Evolutionary conservation across 2,888 invertebrate genomes (phyloP).

Genomic region (Lasioglossum vierecki): DNA sequence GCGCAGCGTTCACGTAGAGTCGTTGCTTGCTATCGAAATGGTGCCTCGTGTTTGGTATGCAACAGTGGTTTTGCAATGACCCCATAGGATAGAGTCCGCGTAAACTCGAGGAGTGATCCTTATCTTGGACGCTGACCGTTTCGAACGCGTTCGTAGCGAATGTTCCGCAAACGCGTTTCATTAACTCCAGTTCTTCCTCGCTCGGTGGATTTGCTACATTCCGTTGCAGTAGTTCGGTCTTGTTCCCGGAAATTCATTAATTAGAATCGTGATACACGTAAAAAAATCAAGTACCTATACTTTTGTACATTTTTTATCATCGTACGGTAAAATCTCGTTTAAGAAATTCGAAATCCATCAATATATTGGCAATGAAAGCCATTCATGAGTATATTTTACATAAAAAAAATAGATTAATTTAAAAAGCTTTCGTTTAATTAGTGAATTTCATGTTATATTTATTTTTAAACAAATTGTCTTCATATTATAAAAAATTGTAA

Average conservation of each 20-base stretch:
- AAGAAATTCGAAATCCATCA: no score
- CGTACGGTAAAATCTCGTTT: neutral
- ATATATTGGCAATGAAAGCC: no score
- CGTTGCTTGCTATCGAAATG: slow-evolving; percentile 86
- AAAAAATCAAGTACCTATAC: neutral
- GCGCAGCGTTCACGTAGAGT: slow-evolving; percentile 87
- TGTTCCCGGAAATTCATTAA: slow-evolving; percentile 12
- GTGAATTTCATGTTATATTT: no score
- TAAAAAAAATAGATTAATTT: no score
- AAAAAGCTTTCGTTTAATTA: no score
- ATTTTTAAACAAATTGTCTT: no score
- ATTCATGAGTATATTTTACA: no score
- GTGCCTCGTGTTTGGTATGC: slow-evolving; percentile 88
- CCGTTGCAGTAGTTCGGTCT: slow-evolving; percentile 83
- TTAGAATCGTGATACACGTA: neutral
- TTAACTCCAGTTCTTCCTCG: slow-evolving; percentile 86
- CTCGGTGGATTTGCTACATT: slow-evolving; percentile 84
- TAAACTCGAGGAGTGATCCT: slow-evolving; percentile 83
- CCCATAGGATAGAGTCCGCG: slow-evolving; percentile 89
- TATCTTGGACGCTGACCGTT: slow-evolving; percentile 85
- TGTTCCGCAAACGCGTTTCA: slow-evolving; percentile 86
- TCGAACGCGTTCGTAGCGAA: slow-evolving; percentile 90
- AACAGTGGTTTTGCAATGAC: slow-evolving; percentile 89
- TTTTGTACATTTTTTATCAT: neutral
- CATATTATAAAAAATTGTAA: no score